Evolutionary conservation across 2,888 invertebrate genomes (phyloP).

Genomic region (Pollenia griseotomentosa): DNA sequence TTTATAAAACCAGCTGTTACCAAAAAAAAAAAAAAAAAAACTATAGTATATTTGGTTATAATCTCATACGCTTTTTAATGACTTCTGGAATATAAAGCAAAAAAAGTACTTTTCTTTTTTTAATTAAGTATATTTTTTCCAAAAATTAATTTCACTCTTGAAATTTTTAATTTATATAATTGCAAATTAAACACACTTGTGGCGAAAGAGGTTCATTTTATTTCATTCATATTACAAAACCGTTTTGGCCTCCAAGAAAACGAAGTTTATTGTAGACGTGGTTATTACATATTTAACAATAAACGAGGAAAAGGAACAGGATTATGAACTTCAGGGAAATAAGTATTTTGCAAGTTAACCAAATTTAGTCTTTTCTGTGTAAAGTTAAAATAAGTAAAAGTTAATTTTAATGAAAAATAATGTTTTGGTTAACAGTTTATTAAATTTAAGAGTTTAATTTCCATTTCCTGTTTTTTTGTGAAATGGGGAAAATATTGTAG

Average conservation of each 20-base stretch:
- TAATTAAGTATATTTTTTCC: not conserved
- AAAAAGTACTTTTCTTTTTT: no score
- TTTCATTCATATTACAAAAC: not conserved
- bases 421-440: conserved; percentile 4
- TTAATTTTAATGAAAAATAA: not conserved
- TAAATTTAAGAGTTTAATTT: not conserved
- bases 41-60: no score
- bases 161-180: conserved; percentile 25
- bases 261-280: conserved; percentile 3
- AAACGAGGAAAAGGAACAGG: not conserved
- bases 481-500: not conserved
- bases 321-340: conserved; percentile 48
- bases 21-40: no score
- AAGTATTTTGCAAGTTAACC: conserved; percentile 19
- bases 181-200: conserved; percentile 44
- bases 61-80: no score
- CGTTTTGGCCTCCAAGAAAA: not conserved
- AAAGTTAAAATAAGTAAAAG: not conserved
- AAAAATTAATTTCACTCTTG: not conserved
- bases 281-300: conserved; percentile 16
- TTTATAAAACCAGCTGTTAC: no score
- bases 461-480: not conserved
- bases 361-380: not conserved
- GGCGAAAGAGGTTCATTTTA: conserved; percentile 6
- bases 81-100: no score